Evolutionary conservation across 2,797 vertebrate genomes (phyloP).

Genomic region (Ibycter americanus): DNA sequence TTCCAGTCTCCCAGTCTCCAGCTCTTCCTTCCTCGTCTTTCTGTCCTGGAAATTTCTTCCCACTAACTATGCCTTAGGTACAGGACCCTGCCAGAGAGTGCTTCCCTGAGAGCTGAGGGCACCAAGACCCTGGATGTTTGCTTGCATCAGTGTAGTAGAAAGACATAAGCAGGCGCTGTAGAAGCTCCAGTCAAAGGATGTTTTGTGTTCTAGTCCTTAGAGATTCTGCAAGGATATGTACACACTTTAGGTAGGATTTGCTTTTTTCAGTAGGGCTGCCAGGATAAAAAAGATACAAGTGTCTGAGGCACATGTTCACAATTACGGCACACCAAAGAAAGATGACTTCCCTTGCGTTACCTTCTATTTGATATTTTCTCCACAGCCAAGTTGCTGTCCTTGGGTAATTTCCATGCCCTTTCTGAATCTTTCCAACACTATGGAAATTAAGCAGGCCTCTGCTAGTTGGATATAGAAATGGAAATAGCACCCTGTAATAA

Average conservation of each 20-base stretch:
- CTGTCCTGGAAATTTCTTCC: background rate
- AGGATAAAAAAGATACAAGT: background rate
- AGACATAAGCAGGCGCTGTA: background rate
- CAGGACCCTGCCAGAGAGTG: background rate
- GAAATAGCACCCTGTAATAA: background rate
- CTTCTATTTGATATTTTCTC: background rate
- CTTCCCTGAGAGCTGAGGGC: background rate
- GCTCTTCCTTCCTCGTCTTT: background rate
- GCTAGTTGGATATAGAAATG: background rate
- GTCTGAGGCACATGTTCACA: background rate
- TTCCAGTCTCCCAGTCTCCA: background rate
- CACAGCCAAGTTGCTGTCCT: background rate
- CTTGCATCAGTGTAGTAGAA: background rate
- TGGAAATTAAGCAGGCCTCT: background rate
- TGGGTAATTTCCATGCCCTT: background rate
- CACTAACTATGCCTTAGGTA: background rate
- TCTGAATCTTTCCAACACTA: background rate
- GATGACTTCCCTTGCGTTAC: background rate
- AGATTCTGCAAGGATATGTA: background rate
- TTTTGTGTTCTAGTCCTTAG: background rate
- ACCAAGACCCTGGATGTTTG: background rate
- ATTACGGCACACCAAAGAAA: background rate
- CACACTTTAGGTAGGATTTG: background rate
- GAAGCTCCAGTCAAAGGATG: background rate
- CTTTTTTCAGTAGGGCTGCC: background rate